Percentiles rank a stretch among this genome's conserved stretches.
phyloP scores from a whole-genome alignment of 53 echinoderm and acorn worm species.

The Patiria pectinifera region DNA sequence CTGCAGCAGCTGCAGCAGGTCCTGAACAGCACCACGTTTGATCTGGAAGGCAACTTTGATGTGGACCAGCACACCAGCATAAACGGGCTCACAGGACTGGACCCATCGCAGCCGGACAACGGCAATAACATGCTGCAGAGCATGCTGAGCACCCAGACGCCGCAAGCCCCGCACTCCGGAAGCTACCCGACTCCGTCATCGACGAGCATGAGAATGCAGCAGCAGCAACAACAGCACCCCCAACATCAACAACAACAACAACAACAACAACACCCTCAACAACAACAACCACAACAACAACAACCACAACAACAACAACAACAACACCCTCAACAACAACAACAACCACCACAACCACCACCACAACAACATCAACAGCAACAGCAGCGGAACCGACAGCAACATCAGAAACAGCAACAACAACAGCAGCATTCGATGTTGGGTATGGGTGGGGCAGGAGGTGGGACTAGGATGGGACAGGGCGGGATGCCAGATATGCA shows the following conservation, averaged over 20 bases:
- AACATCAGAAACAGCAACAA: conserved; percentile 47
- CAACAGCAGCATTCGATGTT: conserved; percentile 74
- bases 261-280: conserved; percentile 55
- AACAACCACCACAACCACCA: conserved; percentile 53
- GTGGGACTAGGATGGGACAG: conserved; percentile 33
- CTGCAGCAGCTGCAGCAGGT: conserved; percentile 81
- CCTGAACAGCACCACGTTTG: conserved; percentile 66
- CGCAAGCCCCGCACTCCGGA: conserved; percentile 34
- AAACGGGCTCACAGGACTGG: conserved; percentile 2
- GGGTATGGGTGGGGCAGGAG: conserved; percentile 65
- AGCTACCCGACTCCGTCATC: conserved; percentile 62
- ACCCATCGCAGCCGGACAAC: conserved; percentile 12
- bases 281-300: conserved; percentile 51
- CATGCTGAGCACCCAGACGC: conserved; percentile 34
- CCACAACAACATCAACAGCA: conserved; percentile 51
- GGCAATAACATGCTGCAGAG: conserved; percentile 59
- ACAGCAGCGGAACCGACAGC: not conserved
- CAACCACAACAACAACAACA: conserved; percentile 52
- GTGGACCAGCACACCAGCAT: not conserved
- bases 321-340: conserved; percentile 43
- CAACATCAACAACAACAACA: conserved; percentile 30
- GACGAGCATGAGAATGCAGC: conserved; percentile 59
- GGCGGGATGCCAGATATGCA: conserved; percentile 43
- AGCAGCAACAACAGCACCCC: conserved; percentile 63
- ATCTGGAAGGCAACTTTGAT: conserved; percentile 42